Conservation (phyloP, 2,113 vertebrate species). For the Pyrgilauda ruficollis region DNA sequence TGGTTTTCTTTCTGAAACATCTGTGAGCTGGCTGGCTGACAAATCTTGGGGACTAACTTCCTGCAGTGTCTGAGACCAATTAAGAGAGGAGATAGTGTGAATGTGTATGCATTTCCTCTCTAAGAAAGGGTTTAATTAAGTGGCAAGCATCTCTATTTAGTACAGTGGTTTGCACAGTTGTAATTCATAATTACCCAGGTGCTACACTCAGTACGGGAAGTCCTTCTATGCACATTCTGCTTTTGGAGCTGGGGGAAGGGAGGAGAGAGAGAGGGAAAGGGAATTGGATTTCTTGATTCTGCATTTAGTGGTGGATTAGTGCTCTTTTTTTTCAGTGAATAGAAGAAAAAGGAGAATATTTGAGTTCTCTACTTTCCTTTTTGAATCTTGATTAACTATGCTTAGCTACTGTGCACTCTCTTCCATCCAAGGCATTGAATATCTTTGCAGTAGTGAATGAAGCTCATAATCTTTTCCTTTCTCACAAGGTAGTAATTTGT, state of each 20-base stretch:
- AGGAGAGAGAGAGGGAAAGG: constrained; percentile 11
- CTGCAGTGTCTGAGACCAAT: constrained; percentile 50
- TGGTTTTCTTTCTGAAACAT: constrained; percentile 25
- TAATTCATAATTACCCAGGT: constrained; percentile 37
- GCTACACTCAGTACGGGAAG: background rate
- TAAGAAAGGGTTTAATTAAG: constrained; percentile 49
- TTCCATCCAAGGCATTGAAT: constrained; percentile 39
- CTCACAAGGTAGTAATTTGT: constrained; percentile 46
- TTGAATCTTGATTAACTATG: constrained; percentile 56
- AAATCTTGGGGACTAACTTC: constrained; percentile 16
- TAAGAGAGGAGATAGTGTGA: constrained; percentile 36
- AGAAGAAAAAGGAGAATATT: constrained; percentile 47
- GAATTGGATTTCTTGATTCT: constrained; percentile 62
- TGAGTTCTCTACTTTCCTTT: constrained; percentile 37
- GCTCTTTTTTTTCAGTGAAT: constrained; percentile 42
- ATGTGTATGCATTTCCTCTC: constrained; percentile 28
- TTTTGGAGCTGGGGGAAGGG: constrained; percentile 8
- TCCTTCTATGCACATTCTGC: constrained; percentile 6
- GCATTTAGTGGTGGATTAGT: constrained; percentile 59
- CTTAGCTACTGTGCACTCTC: background rate
- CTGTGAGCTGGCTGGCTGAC: constrained; percentile 47
- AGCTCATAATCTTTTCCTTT: constrained; percentile 33
- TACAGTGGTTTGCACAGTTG: background rate
- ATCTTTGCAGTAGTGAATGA: constrained; percentile 24
- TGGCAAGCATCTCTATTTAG: constrained; percentile 41